A percentile compares a stretch with the other conserved stretches of the same genome.
phyloP scores from a whole-genome alignment of 2,113 vertebrate genomes.

The Albula goreensis region DNA sequence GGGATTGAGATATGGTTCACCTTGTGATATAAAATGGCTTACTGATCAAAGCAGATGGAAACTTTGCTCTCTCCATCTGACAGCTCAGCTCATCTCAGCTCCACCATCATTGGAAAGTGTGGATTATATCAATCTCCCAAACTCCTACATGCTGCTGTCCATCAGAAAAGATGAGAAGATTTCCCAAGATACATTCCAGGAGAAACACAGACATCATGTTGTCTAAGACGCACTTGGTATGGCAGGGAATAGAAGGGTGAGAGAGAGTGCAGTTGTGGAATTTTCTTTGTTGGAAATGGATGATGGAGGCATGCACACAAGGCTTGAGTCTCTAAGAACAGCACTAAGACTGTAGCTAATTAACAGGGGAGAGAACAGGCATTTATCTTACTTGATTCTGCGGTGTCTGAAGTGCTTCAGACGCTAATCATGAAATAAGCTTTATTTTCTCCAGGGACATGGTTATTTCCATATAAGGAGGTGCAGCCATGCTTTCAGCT shows the following conservation, averaged over 20 bases:
- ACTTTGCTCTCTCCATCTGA: background rate
- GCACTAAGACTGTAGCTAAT: slow-evolving; percentile 18
- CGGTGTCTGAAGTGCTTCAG: slow-evolving; percentile 28
- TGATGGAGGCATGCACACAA: background rate
- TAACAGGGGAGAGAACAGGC: slow-evolving; percentile 15
- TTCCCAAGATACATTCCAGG: background rate
- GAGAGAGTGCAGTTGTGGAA: background rate
- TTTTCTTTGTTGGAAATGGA: background rate
- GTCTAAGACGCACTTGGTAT: background rate
- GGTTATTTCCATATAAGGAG: slow-evolving; percentile 25
- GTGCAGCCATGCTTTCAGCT: slow-evolving; percentile 9
- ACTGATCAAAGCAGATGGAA: background rate
- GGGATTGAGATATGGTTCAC: background rate
- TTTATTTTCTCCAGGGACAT: slow-evolving; percentile 26
- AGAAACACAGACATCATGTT: background rate
- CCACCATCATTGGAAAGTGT: background rate
- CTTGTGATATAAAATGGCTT: background rate
- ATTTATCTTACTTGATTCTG: slow-evolving; percentile 30
- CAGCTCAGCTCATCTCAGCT: background rate
- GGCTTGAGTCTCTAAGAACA: background rate
- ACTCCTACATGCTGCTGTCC: background rate
- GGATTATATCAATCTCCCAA: background rate
- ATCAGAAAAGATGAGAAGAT: background rate
- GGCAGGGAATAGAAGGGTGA: background rate
- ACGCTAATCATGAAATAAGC: slow-evolving; percentile 30